Base-by-base conservation (phyloP, 2,888 invertebrate genomes). In the Tetropium fuscum region DNA sequence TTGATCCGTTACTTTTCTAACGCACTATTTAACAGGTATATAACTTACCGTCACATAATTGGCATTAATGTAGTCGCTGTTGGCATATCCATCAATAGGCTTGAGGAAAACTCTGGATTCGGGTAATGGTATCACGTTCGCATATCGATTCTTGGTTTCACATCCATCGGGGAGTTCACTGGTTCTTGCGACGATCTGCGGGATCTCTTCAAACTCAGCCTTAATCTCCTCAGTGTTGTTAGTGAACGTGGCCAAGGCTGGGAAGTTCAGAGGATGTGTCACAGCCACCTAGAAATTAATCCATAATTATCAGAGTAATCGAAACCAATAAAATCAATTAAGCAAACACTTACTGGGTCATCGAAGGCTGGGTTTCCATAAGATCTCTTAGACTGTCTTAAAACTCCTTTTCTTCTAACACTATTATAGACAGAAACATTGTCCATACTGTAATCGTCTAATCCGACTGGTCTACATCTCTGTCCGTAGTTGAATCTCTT, bases 61-160 rank as follows among this genome's bases (percentile, higher is more conserved):
- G 63, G 96, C 97, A 78, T 97, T 97, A 70, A 97, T 97, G 78
- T 97, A 97, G 81, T 94, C 94, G 47, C 92, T 90, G 63, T 90
- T 89, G 0, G 90, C 89, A 73, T 92, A 91, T 60, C 88, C 90
- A 55, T 90, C 90, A 57, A 89, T 84, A 63, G 87, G 85, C 69
- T 86, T 87, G 27, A 97, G 83, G 22, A 88, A 87, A 1, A 97
- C 96, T 75, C 96, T 86, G 20, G 95, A 95, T 81, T 95, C 95
- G 20, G 95, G 95, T 69, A 95, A 87, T 51, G 97, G 97, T 69
- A 97, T 90, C n/a, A 97, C 94, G 81, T 97, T 97, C 57, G 96
- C 94, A 83, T 95, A 97, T 66, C 93, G 84, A 83, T 97, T 97
- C 82, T 95, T 96, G 63, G 91, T 88, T 76, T 96, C 96, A 64